These are phyloP conservation scores for Leucophenga montana DNA, from an alignment of 2,888 invertebrate species.

Conservation along the genomic window DNA sequence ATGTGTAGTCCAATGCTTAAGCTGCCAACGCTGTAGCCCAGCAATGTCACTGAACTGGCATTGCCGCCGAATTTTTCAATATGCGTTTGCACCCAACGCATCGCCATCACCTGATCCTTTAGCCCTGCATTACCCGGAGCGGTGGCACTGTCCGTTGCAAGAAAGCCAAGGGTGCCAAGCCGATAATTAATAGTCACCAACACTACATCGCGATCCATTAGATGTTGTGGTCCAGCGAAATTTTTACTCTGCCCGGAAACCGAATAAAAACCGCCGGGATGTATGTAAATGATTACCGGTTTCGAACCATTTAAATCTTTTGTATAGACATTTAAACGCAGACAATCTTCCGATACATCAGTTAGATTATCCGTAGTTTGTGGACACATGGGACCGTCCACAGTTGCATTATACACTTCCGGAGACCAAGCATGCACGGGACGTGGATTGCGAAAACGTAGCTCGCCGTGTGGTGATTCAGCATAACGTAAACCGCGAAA, in stretches of 20 bases:
- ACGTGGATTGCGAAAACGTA: slow-evolving; percentile 72
- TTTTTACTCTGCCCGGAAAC: slow-evolving; percentile 75
- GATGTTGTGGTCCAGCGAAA: slow-evolving; percentile 75
- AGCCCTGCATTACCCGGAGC: slow-evolving; percentile 82
- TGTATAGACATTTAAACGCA: slow-evolving; percentile 77
- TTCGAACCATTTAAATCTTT: slow-evolving; percentile 52
- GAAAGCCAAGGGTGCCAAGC: slow-evolving; percentile 75
- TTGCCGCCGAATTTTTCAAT: slow-evolving; percentile 81
- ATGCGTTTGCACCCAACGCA: slow-evolving; percentile 79
- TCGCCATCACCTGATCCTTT: slow-evolving; percentile 80
- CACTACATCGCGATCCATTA: slow-evolving; percentile 79
- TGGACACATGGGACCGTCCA: slow-evolving; percentile 77
- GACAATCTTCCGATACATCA: slow-evolving; percentile 75
- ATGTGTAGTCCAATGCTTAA: slow-evolving; percentile 75
- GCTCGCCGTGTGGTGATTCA: slow-evolving; percentile 60
- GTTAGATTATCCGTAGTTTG: slow-evolving; percentile 64
- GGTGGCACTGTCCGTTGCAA: slow-evolving; percentile 78
- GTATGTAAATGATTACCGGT: slow-evolving; percentile 80
- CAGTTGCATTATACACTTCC: slow-evolving; percentile 74
- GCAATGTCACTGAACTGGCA: slow-evolving; percentile 77
- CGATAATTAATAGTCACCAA: slow-evolving; percentile 80
- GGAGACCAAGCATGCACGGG: slow-evolving; percentile 74
- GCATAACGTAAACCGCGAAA: slow-evolving; percentile 71
- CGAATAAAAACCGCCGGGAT: slow-evolving; percentile 79
- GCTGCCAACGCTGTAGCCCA: slow-evolving; percentile 77